Base-by-base conservation (phyloP, 2,888 invertebrate species). In the Drosophila nr. perissopoda region DNA sequence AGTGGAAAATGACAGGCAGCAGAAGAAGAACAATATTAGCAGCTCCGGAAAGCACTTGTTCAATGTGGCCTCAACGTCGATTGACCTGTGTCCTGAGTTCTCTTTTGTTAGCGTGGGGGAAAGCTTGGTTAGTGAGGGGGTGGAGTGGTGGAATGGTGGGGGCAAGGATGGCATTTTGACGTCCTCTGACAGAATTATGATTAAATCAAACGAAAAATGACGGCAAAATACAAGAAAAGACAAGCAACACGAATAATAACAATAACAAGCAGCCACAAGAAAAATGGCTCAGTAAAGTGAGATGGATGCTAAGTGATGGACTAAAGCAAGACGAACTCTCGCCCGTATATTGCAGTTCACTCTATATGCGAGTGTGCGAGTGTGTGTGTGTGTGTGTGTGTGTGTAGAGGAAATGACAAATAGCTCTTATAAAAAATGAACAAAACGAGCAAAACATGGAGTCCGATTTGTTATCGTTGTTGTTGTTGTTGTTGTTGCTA, bases 151-250 rank as follows among this genome's bases (percentile, higher is more conserved):
- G 31, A n/a, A 11, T 25, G 6, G 10, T 2, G 7, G 18, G 21
- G 2, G 25, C 16, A 5, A 16, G 31, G 56, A n/a, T 11, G 33
- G 33, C n/a, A 58, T 64, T 71, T 48, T 61, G 73, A 65, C 52
- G 52, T 71, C 58, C 67, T 52, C 49, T 61, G 67, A 70, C 74
- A 40, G 61, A 81, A 81, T 74, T 83, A 71, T 81, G 78, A 81
- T 81, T 83, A 77, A 81, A 83, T 81, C 81, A 81, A 76, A 74
- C 74, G 60, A 61, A 61, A 81, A 74, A 65, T 64, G 68, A 68
- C 64, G 63, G 42, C 40, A 56, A 60, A 62, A 60, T 74, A 69
- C 54, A 61, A 33, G 49, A 54, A 62, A 63, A 59, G 53, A 57
- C 59, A 70, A 51, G 33, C 33, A 53, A 42, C 42, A 21, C 1